Base-by-base conservation (phyloP, 2,888 invertebrate species). In the Mamestra brassicae region DNA sequence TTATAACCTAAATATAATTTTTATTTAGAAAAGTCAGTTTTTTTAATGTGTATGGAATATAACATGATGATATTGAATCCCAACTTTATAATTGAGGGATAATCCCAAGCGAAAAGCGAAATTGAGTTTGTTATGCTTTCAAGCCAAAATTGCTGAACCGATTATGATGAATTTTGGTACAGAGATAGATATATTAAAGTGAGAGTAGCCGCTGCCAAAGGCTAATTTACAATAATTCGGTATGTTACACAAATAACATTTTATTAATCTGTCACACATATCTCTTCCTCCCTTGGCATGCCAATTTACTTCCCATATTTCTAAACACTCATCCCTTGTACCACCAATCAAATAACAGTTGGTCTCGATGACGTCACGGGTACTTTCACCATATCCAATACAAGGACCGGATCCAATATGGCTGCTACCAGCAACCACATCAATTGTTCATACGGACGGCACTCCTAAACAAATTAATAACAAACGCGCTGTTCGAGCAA, bases 401-500 rank as follows among this genome's bases (percentile, higher is more conserved):
- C 71, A 81, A 76, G 58, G 68, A 62, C 50, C 64, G 65, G 76
- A 71, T 79, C 67, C 80, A 78, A 85, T 76, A 81, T 83, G 79
- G 80, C 82, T 72, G 69, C 80, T 70, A 64, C 76, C 71, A 85
- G 85, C 83, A 89, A 90, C 91, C 92, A 85, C 90, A 89, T 86
- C 89, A 89, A 92, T 90, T 90, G 90, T 91, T 91, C 90, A 88
- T 83, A 81, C 87, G 81, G 83, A 79, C 80, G 85, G 86, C 88
- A 87, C 88, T 74, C 88, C 89, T 90, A 90, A 90, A 90, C 89
- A 89, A 90, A 93, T 92, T 91, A 91, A 89, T n/a, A n/a, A n/a
- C n/a, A n/a, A n/a, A n/a, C n/a, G n/a, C n/a, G n/a, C n/a, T n/a
- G n/a, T n/a, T n/a, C n/a, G n/a, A n/a, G n/a, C n/a, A n/a, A n/a